Percentiles rank a stretch among this genome's conserved stretches.
phyloP scores from a whole-genome alignment of 2,113 vertebrate species.

The Porphyrio hochstetteri region DNA sequence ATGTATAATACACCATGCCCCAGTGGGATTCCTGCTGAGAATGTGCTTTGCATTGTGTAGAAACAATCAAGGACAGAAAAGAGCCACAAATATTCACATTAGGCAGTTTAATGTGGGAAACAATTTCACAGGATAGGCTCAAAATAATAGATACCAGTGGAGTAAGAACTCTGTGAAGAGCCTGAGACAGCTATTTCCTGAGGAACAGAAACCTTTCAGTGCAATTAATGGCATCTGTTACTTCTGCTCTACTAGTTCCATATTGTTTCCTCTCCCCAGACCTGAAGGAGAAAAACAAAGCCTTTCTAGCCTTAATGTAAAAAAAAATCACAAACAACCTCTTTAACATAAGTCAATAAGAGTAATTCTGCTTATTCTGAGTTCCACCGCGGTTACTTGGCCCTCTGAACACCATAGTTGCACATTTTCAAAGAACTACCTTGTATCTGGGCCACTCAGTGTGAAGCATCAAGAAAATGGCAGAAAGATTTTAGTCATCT shows the following conservation, averaged over 20 bases:
- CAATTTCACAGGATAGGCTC: background rate
- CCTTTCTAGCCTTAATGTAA: background rate
- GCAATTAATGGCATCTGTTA: slow-evolving; percentile 2
- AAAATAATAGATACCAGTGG: background rate
- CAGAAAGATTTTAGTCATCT: background rate
- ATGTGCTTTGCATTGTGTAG: slow-evolving; percentile 27
- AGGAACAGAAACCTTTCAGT: background rate
- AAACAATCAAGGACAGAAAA: slow-evolving; percentile 43
- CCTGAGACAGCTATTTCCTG: background rate
- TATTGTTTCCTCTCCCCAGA: background rate
- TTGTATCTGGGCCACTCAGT: background rate
- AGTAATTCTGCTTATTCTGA: background rate
- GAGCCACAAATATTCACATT: slow-evolving; percentile 5
- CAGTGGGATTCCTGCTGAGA: background rate
- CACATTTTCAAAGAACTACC: background rate
- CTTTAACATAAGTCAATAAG: background rate
- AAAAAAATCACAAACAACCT: background rate
- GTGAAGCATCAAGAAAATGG: background rate
- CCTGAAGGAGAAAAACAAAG: slow-evolving; percentile 1
- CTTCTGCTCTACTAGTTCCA: slow-evolving; percentile 32
- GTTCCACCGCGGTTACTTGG: background rate
- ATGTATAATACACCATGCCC: background rate
- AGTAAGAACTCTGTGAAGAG: background rate
- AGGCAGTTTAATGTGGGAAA: background rate
- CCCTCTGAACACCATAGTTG: background rate